Conservation (phyloP, 2,888 invertebrate species). For the Campoletis raptor region DNA sequence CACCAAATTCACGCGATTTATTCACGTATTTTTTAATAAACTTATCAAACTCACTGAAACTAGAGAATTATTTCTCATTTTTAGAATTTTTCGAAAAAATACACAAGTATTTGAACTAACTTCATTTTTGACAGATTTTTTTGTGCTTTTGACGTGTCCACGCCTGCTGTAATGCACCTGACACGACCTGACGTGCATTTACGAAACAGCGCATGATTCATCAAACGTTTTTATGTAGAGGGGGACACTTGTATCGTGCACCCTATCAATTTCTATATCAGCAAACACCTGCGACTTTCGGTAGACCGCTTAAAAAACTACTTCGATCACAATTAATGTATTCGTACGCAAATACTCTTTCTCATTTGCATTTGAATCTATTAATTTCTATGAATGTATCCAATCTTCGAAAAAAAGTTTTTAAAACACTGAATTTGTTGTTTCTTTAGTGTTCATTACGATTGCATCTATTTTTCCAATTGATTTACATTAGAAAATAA, state of each 20-base stretch:
- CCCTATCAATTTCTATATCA: conserved; percentile 29
- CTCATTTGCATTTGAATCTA: background rate
- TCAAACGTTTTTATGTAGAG: conserved; percentile 2
- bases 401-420: background rate
- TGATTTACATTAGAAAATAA: background rate
- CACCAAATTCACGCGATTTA: conserved; percentile 1
- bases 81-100: background rate
- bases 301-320: conserved; percentile 19
- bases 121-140: conserved; percentile 59
- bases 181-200: conserved; percentile 16
- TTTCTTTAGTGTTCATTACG: background rate
- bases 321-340: conserved; percentile 8
- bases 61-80: conserved; percentile 7
- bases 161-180: conserved; percentile 42
- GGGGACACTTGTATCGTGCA: background rate
- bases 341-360: background rate
- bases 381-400: background rate
- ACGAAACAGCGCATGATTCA: conserved; percentile 30
- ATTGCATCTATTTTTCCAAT: background rate
- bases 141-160: conserved; percentile 19
- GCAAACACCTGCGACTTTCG: conserved; percentile 33
- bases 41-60: background rate
- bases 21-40: background rate
- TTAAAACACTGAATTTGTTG: background rate
- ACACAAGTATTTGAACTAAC: background rate